Evolutionary conservation across 2,113 vertebrate species (phyloP).

Genomic region (Haliaeetus leucogaster): DNA sequence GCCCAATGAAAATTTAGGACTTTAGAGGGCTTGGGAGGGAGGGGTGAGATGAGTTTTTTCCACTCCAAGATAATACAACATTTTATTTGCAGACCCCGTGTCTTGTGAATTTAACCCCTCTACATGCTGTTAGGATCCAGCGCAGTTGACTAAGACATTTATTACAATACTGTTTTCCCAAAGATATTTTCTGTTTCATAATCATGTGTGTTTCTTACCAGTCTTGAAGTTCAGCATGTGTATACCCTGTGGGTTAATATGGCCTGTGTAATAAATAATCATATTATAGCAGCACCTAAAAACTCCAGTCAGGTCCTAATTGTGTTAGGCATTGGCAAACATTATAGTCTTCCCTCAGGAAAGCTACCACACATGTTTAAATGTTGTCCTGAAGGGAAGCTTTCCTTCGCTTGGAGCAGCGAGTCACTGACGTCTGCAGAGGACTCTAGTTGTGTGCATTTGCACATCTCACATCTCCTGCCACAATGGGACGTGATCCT

Average conservation of each 20-base stretch:
- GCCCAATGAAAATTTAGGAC: not conserved
- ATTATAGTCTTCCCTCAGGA: not conserved
- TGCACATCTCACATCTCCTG: not conserved
- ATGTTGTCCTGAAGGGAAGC: not conserved
- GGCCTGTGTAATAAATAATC: not conserved
- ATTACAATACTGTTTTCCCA: not conserved
- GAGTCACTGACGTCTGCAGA: not conserved
- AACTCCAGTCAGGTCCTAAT: not conserved
- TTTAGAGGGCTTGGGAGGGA: not conserved
- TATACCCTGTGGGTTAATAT: not conserved
- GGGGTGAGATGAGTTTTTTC: not conserved
- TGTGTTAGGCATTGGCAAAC: not conserved
- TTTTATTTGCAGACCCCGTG: not conserved
- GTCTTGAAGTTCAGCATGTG: not conserved
- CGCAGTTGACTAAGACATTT: not conserved
- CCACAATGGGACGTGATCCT: not conserved
- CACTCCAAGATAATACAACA: not conserved
- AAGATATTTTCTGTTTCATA: not conserved
- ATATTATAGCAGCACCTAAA: not conserved
- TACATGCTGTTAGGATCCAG: not conserved
- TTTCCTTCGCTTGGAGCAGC: not conserved
- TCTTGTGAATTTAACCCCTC: not conserved
- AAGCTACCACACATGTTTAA: not conserved
- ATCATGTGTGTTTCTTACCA: not conserved
- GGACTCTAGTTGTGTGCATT: accelerated